A percentile compares a stretch with the other conserved stretches of the same genome.
Conservation (phyloP, 2,113 vertebrate genomes). For the human (Homo sapiens) region GRCh38 chr21:21067001-21067500, state of each 20-base stretch:
- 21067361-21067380: neutral
- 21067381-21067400: neutral
- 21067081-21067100: neutral
- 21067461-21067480: neutral
- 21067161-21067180: neutral
- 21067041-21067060: neutral
- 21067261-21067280: neutral
- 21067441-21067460: neutral
- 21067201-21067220: neutral
- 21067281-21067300: neutral
- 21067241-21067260: neutral
- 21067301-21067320: neutral
- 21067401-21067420: neutral
- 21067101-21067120: neutral
- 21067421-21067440: neutral
- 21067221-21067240: neutral
- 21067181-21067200: neutral
- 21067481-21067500: neutral
- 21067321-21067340: neutral
- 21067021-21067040: neutral
- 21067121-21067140: neutral
- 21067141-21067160: neutral
- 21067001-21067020: neutral
- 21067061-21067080: neutral
- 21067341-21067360: neutral